Base-by-base conservation (phyloP, 2,113 vertebrate genomes). In the Trinectes maculatus region DNA sequence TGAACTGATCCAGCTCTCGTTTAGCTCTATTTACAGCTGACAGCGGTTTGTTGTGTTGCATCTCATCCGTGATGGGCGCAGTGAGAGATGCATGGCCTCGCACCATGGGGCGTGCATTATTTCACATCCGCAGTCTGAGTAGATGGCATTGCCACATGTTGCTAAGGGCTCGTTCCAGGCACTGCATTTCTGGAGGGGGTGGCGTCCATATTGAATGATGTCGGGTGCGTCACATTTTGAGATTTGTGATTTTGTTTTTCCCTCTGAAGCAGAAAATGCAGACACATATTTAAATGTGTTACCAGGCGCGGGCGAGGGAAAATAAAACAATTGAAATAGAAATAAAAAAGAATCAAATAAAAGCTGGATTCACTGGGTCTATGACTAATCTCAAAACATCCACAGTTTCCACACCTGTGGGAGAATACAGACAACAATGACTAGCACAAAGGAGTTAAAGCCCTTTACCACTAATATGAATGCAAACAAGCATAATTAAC, bases 1-100 rank as follows among this genome's bases (percentile, higher is more conserved):
- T 55, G 78, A 86, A 84, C 84, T 58, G 58, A 84, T 78, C 70
- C 44, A 56, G 49, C 62, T 77, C 56, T 71, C 34, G 72, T 82
- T 63, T 56, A 34, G n/a, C 29, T 80, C 77, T 87, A 89, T 89
- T 89, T 82, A 86, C 82, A 82, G 80, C 3, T 8, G 18, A 43
- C 47, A 25, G 12, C 25, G 36, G 48, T 36, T 47, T 63, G 37
- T 63, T 29, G 31, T 29, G 49, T 66, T 69, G 48, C n/a, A 79
- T 54, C 37, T 68, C 80, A 36, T 79, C 33, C 49, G 28, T 3
- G 18, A 26, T 13, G 5, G 28, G 29, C 55, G 0, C 65, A 24
- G 59, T 8, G 34, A 51, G 71, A 71, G n/a, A n/a, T n/a, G n/a
- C n/a, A n/a, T n/a, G n/a, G 64, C 60, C 43, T 54, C 57, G 19